A percentile compares a stretch with the other conserved stretches of the same genome.
Conservation (phyloP, 2,888 invertebrate genomes). For the Epirrhoe alternata region DNA sequence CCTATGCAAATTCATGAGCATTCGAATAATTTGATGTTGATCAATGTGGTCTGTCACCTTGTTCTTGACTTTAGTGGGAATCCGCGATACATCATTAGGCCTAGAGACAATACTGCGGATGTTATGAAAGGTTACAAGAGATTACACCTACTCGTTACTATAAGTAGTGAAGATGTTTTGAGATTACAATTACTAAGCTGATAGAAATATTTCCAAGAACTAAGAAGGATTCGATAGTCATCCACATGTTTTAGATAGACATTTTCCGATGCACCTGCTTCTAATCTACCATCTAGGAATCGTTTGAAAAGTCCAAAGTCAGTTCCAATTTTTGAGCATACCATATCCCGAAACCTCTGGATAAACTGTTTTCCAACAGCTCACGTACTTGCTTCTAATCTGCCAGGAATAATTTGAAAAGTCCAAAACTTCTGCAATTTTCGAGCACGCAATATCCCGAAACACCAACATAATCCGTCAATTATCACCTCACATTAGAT, state of each 20-base stretch:
- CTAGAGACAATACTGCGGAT: slow-evolving; percentile 16
- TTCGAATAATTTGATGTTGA: neutral
- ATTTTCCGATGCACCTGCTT: too few species aligned
- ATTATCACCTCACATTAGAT: slow-evolving; percentile 76
- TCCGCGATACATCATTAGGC: slow-evolving; percentile 12
- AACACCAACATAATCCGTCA: neutral
- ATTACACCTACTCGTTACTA: neutral
- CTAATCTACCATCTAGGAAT: too few species aligned
- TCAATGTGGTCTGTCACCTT: slow-evolving; percentile 6
- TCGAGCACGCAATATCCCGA: too few species aligned
- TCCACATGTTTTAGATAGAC: too few species aligned
- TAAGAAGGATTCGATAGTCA: too few species aligned
- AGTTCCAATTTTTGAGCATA: too few species aligned
- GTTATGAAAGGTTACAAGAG: slow-evolving; percentile 10
- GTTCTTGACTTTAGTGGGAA: slow-evolving; percentile 5
- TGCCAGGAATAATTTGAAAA: too few species aligned
- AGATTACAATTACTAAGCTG: neutral
- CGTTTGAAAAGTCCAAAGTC: too few species aligned
- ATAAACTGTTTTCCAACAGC: too few species aligned
- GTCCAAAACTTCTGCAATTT: too few species aligned
- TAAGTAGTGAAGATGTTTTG: neutral
- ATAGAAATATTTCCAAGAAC: neutral
- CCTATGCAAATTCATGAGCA: neutral
- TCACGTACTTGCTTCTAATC: too few species aligned
- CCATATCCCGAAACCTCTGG: too few species aligned